Percentiles rank a stretch among this genome's conserved stretches.
phyloP scores from a whole-genome alignment of 2,797 vertebrate genomes.

The Siniperca obscura region DNA sequence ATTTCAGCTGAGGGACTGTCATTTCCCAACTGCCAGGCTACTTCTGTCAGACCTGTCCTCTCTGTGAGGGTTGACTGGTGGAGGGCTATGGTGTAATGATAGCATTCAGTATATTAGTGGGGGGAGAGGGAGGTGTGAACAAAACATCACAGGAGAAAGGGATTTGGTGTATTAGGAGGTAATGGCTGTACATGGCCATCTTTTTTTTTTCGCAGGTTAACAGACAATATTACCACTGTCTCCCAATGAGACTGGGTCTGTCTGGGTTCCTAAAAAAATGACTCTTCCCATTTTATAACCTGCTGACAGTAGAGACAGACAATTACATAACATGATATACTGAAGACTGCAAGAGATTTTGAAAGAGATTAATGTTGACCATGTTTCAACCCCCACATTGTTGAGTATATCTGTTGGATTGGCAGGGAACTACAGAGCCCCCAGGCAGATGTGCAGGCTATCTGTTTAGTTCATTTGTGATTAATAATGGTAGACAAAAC shows the following conservation, averaged over 20 bases:
- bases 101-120: slow-evolving; percentile 18
- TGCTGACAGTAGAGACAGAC: slow-evolving; percentile 25
- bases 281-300: slow-evolving; percentile 4
- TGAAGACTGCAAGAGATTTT: slow-evolving; percentile 11
- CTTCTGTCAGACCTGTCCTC: slow-evolving; percentile 42
- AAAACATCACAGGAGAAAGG: slow-evolving; percentile 25
- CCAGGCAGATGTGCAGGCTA: slow-evolving; percentile 10
- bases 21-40: slow-evolving; percentile 34
- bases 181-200: slow-evolving; percentile 14
- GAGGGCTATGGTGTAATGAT: slow-evolving; percentile 35
- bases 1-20: slow-evolving; percentile 33
- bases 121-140: not conserved
- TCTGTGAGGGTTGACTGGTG: slow-evolving; percentile 27
- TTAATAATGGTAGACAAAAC: slow-evolving; percentile 16
- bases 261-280: slow-evolving; percentile 7
- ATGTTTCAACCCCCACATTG: slow-evolving; percentile 28
- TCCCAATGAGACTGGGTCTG: slow-evolving; percentile 6
- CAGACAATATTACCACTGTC: not conserved
- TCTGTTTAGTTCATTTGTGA: slow-evolving; percentile 12
- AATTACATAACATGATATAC: slow-evolving; percentile 19
- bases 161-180: slow-evolving; percentile 19
- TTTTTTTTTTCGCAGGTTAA: not conserved
- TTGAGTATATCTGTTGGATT: slow-evolving; percentile 1
- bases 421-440: not conserved
- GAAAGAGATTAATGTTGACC: slow-evolving; percentile 40